Conservation (phyloP, 2,113 vertebrate genomes). For the Pteropus alecto region DNA sequence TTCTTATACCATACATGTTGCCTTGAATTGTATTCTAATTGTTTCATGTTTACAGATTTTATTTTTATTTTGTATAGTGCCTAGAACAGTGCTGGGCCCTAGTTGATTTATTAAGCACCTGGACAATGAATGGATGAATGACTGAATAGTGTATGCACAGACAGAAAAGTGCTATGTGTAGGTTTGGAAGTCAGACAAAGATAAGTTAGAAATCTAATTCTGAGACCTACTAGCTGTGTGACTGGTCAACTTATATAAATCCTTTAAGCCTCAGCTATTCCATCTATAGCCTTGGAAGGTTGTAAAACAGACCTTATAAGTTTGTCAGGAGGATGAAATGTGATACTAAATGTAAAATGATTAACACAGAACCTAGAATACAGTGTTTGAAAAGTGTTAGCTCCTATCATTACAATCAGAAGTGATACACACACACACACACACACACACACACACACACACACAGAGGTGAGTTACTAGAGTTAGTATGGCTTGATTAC, state of each 20-base stretch:
- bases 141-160: not conserved
- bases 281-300: not conserved
- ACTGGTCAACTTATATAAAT: not conserved
- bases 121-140: not conserved
- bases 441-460: not conserved
- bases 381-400: conserved; percentile 5
- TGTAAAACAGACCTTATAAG: not conserved
- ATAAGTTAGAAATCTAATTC: not conserved
- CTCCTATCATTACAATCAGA: not conserved
- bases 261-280: not conserved
- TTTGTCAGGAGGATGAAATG: conserved; percentile 9
- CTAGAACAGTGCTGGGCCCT: not conserved
- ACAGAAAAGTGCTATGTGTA: not conserved
- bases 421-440: not conserved
- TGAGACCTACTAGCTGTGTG: not conserved
- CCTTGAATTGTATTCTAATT: not conserved
- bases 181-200: not conserved
- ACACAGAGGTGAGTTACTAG: not conserved
- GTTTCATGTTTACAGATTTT: not conserved
- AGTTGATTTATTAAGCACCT: not conserved
- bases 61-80: not conserved
- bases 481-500: not conserved
- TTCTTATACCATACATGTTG: not conserved
- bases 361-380: not conserved
- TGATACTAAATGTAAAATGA: conserved; percentile 10